These are phyloP conservation scores for Cataglyphis hispanica DNA, from an alignment of 1,140 invertebrate genomes.

Conservation along the genomic window DNA sequence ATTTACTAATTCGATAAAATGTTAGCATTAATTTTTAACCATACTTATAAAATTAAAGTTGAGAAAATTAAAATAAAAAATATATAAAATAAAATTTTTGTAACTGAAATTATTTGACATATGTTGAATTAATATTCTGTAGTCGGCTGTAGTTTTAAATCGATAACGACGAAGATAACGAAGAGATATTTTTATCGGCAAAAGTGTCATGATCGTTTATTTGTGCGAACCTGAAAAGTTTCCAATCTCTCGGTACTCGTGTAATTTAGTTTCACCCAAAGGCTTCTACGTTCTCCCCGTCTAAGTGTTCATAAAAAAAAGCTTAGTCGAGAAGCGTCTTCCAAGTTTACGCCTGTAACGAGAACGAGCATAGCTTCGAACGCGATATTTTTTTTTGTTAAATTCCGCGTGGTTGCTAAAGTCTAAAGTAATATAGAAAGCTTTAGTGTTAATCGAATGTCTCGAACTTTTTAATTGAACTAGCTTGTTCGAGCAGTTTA, in stretches of 20 bases:
- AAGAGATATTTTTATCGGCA: not conserved
- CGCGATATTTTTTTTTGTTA: conserved; percentile 29
- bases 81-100: not conserved
- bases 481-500: conserved; percentile 18
- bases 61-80: not conserved
- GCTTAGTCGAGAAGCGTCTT: conserved; percentile 26
- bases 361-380: conserved; percentile 37
- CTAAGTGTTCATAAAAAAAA: conserved; percentile 34
- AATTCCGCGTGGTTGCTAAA: conserved; percentile 7
- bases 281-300: not conserved
- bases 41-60: not conserved
- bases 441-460: conserved; percentile 1
- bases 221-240: conserved; percentile 11
- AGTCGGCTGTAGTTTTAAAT: not conserved
- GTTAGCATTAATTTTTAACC: not conserved
- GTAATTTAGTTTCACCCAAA: conserved; percentile 21
- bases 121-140: not conserved
- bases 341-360: conserved; percentile 35
- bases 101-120: not conserved
- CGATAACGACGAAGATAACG: not conserved
- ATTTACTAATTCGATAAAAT: not conserved
- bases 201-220: conserved; percentile 6
- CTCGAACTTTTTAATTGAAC: conserved; percentile 45
- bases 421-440: conserved; percentile 27
- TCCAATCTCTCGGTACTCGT: conserved; percentile 17